These are phyloP conservation scores for Chaetura pelagica DNA, from an alignment of 2,113 vertebrate genomes.

Conservation along the genomic window DNA sequence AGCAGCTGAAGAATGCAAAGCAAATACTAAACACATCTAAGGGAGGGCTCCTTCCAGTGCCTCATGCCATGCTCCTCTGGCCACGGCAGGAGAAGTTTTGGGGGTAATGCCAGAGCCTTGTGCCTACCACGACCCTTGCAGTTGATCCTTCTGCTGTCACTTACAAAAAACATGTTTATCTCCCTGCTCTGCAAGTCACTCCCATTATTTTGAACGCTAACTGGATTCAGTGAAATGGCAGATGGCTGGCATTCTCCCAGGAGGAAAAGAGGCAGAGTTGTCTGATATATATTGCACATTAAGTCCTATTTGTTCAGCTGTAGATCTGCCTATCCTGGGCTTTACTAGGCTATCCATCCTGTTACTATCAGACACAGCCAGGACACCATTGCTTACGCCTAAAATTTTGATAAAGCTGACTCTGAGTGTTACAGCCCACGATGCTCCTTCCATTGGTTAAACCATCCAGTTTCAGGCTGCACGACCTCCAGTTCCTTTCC, in stretches of 20 bases:
- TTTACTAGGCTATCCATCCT: neutral
- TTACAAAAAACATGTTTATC: neutral
- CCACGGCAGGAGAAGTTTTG: neutral
- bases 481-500: neutral
- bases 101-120: neutral
- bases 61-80: rapidly evolving
- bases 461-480: neutral
- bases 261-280: neutral
- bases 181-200: neutral
- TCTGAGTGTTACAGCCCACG: rapidly evolving
- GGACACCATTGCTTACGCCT: neutral
- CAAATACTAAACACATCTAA: neutral
- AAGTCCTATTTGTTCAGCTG: constrained; percentile 28
- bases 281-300: neutral
- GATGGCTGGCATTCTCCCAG: neutral
- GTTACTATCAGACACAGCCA: neutral
- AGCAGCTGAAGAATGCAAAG: neutral
- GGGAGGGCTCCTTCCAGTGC: neutral
- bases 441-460: neutral
- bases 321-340: neutral
- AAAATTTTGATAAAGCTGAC: neutral
- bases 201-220: neutral
- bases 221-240: neutral
- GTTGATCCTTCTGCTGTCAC: neutral
- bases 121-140: neutral